A percentile compares a stretch with the other conserved stretches of the same genome.
Evolutionary conservation across 2,113 vertebrate species (phyloP).

Genomic region (Megaceryle torquata): DNA sequence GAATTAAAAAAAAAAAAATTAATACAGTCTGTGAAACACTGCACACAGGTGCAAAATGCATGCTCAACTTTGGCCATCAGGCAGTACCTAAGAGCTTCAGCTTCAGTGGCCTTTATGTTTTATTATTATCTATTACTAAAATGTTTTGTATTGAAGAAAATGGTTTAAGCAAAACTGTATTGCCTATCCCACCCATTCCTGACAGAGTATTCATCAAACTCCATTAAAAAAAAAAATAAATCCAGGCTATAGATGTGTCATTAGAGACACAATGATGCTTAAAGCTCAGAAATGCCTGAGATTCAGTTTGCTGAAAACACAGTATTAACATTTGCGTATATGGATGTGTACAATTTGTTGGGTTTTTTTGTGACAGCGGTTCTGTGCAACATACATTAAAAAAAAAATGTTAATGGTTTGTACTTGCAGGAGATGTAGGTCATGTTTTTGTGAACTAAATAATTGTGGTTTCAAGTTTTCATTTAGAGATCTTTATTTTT

Average conservation of each 20-base stretch:
- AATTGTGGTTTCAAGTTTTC: not conserved
- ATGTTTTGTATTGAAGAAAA: not conserved
- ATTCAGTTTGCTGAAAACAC: not conserved
- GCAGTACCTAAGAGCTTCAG: not conserved
- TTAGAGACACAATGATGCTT: not conserved
- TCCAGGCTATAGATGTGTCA: not conserved
- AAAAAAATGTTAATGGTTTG: not conserved
- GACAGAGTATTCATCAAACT: not conserved
- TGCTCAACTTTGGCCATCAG: not conserved
- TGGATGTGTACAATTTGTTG: not conserved
- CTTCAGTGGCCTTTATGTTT: not conserved
- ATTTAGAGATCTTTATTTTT: not conserved
- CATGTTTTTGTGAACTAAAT: not conserved
- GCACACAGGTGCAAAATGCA: not conserved
- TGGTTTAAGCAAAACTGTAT: not conserved
- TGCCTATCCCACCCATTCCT: not conserved
- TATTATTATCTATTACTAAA: conserved; percentile 20
- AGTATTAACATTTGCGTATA: not conserved
- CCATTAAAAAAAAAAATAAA: not conserved
- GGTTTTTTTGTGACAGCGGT: not conserved
- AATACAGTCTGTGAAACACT: not conserved
- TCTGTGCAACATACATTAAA: not conserved
- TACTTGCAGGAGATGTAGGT: not conserved
- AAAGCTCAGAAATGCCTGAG: not conserved
- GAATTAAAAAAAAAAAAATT: not conserved